Conservation (phyloP, 30 jellyfish, hydroid and myxozoan genomes). For the Aurelia coerulea region DNA sequence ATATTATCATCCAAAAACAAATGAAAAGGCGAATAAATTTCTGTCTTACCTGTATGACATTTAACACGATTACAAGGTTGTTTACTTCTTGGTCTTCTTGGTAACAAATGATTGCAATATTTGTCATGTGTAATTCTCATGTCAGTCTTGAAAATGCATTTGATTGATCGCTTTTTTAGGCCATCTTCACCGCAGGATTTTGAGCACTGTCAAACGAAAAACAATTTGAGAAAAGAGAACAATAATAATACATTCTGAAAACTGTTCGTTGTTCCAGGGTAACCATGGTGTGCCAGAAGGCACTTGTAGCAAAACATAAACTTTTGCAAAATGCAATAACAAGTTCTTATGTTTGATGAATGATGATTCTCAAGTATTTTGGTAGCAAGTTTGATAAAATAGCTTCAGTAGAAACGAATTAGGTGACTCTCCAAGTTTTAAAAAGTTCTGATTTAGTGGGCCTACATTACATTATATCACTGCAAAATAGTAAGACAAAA, state of each 20-base stretch:
- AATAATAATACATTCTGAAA: not conserved
- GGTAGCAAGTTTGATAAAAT: too few species aligned
- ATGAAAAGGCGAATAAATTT: too few species aligned
- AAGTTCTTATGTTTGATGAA: too few species aligned
- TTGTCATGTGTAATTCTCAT: slow-evolving; percentile 13
- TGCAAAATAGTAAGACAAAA: too few species aligned
- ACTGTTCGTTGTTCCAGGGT: not conserved
- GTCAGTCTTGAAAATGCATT: slow-evolving; percentile 44
- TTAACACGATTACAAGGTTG: slow-evolving; percentile 61
- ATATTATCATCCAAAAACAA: too few species aligned
- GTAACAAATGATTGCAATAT: slow-evolving; percentile 43
- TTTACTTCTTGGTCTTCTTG: slow-evolving; percentile 42
- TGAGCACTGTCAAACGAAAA: slow-evolving; percentile 52
- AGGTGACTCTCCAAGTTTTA: not conserved
- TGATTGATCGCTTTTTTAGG: slow-evolving; percentile 36
- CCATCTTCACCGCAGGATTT: slow-evolving; percentile 66
- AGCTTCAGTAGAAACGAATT: not conserved
- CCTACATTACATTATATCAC: too few species aligned
- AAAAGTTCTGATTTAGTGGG: too few species aligned
- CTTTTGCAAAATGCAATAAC: too few species aligned
- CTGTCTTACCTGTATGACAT: slow-evolving; percentile 46
- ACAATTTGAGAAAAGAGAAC: not conserved
- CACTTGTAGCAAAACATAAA: too few species aligned
- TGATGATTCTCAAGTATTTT: too few species aligned
- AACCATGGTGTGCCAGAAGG: not conserved